A percentile compares a stretch with the other conserved stretches of the same genome.
Conservation (phyloP, 1,140 invertebrate genomes). For the Drosophila navojoa region DNA sequence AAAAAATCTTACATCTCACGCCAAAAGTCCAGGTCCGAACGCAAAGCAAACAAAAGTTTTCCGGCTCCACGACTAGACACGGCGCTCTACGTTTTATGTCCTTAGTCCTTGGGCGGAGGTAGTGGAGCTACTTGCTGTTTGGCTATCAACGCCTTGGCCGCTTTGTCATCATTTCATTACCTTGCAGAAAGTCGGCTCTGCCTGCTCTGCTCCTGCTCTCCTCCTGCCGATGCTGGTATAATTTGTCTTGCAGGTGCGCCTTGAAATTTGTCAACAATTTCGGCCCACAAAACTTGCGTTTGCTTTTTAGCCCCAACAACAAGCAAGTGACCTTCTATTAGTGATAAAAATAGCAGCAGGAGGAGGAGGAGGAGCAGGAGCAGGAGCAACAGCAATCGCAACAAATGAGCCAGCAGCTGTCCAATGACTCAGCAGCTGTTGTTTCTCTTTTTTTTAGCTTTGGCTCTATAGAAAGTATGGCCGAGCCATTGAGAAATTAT, state of each 20-base stretch:
- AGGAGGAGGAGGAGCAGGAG: too few species aligned
- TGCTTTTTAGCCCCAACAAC: conserved; percentile 24
- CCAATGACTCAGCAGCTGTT: conserved; percentile 67
- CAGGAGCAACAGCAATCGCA: background rate
- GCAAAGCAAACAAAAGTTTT: conserved; percentile 58
- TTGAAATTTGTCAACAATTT: conserved; percentile 81
- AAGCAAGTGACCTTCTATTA: conserved; percentile 77
- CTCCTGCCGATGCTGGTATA: conserved; percentile 44
- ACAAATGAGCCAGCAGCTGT: conserved; percentile 70
- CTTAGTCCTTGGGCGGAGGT: background rate
- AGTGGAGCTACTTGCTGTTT: conserved; percentile 3
- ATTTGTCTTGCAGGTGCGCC: conserved; percentile 80
- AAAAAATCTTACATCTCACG: conserved; percentile 65
- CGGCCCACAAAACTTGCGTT: conserved; percentile 67
- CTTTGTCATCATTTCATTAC: conserved; percentile 81
- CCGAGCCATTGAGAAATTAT: conserved; percentile 53
- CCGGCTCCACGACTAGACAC: conserved; percentile 17
- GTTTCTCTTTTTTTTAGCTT: background rate
- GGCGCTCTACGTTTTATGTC: background rate
- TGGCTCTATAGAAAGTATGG: background rate
- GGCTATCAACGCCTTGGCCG: conserved; percentile 59
- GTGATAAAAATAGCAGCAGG: conserved; percentile 69
- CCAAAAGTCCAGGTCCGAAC: conserved; percentile 54
- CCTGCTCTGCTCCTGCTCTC: conserved; percentile 10
- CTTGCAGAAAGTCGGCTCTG: conserved; percentile 63